Evolutionary conservation across 2,113 vertebrate species (phyloP).

Genomic region (Gnathonemus longibarbis): DNA sequence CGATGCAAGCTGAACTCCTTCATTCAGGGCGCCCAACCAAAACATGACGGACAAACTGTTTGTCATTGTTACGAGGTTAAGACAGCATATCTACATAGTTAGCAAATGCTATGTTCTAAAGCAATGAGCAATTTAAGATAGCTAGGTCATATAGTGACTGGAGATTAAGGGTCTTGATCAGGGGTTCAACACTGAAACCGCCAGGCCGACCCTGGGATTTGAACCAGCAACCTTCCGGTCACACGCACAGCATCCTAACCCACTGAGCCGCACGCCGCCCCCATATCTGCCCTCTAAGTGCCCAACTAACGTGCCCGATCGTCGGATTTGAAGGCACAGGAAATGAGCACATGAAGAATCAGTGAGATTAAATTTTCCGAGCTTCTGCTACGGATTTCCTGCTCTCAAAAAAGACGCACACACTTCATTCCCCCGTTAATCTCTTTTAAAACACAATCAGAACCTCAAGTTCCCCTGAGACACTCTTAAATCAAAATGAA

Average conservation of each 20-base stretch:
- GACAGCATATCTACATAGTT: background rate
- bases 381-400: background rate
- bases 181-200: background rate
- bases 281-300: background rate
- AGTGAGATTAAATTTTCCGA: background rate
- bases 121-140: background rate
- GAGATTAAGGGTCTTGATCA: background rate
- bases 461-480: background rate
- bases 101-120: background rate
- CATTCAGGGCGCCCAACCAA: background rate
- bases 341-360: background rate
- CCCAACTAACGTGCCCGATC: background rate
- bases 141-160: background rate
- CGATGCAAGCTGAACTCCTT: background rate
- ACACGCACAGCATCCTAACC: background rate
- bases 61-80: background rate
- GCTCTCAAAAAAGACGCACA: too few species aligned
- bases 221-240: background rate
- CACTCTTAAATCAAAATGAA: background rate
- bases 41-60: background rate
- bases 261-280: background rate
- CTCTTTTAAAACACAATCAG: background rate
- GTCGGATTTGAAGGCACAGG: background rate
- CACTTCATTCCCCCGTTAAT: background rate
- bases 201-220: background rate